Conservation (phyloP, 2,113 vertebrate genomes). For the Hylia prasina region DNA sequence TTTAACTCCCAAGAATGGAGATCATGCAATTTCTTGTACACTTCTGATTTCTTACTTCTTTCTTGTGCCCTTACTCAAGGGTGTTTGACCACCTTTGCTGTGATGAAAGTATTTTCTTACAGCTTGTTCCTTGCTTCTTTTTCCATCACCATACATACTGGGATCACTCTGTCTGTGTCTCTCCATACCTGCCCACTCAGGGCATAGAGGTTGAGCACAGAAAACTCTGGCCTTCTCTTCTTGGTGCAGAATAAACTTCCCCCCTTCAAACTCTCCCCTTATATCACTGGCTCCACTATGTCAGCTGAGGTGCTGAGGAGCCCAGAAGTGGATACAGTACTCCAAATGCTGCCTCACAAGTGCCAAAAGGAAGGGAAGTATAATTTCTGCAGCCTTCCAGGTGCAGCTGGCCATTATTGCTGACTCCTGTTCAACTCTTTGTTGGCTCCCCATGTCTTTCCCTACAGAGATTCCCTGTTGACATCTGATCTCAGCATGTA, state of each 20-base stretch:
- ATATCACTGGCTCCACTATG: background rate
- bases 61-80: background rate
- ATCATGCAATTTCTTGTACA: background rate
- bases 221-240: background rate
- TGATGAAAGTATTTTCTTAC: background rate
- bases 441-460: background rate
- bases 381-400: background rate
- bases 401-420: background rate
- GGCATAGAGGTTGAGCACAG: background rate
- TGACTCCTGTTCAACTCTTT: background rate
- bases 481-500: background rate
- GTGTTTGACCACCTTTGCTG: background rate
- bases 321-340: background rate
- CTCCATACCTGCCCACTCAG: background rate
- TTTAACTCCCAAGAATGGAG: background rate
- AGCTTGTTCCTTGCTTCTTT: background rate
- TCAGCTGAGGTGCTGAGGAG: background rate
- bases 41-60: background rate
- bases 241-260: rapidly evolving
- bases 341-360: background rate
- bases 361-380: background rate
- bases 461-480: background rate
- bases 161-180: background rate
- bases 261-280: background rate
- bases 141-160: background rate